Base-by-base conservation (phyloP, 2,888 invertebrate genomes). In the Archips xylosteana region DNA sequence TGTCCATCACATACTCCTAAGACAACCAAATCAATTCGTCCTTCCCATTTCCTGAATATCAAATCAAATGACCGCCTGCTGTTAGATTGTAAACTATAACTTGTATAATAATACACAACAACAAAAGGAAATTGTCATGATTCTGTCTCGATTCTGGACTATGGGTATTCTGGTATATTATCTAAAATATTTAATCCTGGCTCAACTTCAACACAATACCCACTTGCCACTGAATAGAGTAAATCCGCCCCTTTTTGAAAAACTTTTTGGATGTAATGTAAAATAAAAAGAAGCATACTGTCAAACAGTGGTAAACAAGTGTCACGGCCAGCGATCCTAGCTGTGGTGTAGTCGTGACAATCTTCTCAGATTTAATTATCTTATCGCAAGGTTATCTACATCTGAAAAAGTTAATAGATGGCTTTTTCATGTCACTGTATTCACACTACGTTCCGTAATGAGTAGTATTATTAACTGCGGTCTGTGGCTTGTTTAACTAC, bases 311-410 rank as follows among this genome's bases (percentile, higher is more conserved):
- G 57, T 1, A 54, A 9, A 54, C 23, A 54, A 54, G 23, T 57
- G 10, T 4, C 57, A 57, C 57, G 57, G 32, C 32, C 54, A 15
- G 32, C 10, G 12, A 32, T 2, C 23, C 23, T n/a, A 57, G 57
- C 23, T 9, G 51, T 9, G 51, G 51, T 32, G 57, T 57, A 32
- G 32, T 32, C 57, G 60, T 36, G 60, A 39, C 60, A 34, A 39
- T 60, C 36, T 36, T 39, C 60, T 10, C 51, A 13, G 10, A 3
- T 36, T 34, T 36, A 2, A 57, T 57, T 34, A 51, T 51, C 34
- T 32, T 34, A 51, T 57, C 47, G 9, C 47, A 47, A 65, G 64
- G 64, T 65, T 47, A 36, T 36, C n/a, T 13, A 49, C 49, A 54
- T 54, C 54, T 54, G 54, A 15, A 54, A 23, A 54, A 54, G 23